Percentiles rank a stretch among this genome's conserved stretches.
phyloP scores from a whole-genome alignment of 2,113 vertebrate species.

The Phocoena sinus region DNA sequence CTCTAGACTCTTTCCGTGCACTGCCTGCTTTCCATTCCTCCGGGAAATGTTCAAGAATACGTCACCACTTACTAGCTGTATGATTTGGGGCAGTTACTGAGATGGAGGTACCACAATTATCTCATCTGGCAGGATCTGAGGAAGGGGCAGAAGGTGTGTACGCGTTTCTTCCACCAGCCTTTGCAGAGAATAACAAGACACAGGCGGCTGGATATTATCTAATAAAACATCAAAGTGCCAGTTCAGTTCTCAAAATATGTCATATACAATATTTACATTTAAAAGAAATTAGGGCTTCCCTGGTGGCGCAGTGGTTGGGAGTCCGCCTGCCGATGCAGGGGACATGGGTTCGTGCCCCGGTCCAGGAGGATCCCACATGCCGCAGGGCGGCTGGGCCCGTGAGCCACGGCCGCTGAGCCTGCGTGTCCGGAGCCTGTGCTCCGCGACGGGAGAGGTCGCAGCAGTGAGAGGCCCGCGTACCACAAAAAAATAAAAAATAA shows the following conservation, averaged over 20 bases:
- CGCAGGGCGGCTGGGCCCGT: too few species aligned
- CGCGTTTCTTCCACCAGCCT: background rate
- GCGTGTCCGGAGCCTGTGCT: too few species aligned
- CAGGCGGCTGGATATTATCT: background rate
- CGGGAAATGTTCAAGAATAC: background rate
- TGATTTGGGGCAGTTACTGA: background rate
- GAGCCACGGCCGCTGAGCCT: too few species aligned
- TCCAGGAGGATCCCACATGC: too few species aligned
- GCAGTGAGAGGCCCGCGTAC: too few species aligned
- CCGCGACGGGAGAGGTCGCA: too few species aligned
- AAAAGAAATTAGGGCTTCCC: background rate
- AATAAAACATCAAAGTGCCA: background rate
- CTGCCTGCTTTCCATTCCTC: background rate
- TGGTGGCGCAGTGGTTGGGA: too few species aligned
- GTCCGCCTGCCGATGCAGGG: too few species aligned
- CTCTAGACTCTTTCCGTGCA: background rate
- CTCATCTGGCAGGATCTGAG: too few species aligned
- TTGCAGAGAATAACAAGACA: background rate
- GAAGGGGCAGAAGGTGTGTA: too few species aligned
- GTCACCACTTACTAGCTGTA: background rate
- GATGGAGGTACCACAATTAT: background rate
- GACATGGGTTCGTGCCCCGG: too few species aligned
- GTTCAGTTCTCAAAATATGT: background rate
- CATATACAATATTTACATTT: background rate
- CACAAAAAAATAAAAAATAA: background rate